Base-by-base conservation (phyloP, 1,140 invertebrate species). In the Cydia splendana region DNA sequence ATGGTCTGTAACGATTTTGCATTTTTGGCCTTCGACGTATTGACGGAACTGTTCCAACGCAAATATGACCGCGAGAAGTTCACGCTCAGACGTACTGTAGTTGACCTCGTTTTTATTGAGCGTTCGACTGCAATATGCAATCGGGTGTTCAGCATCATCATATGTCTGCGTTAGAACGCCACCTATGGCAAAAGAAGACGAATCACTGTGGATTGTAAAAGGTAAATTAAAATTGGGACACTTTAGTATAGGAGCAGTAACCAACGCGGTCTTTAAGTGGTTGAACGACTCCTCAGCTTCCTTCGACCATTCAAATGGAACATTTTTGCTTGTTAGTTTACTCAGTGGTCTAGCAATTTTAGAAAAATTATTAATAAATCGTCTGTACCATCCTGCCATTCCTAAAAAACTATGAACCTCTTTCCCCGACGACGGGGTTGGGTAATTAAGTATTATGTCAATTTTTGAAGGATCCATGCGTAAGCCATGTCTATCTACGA, bases 1-100 rank as follows among this genome's bases (percentile, higher is more conserved):
- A 38, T 75, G 74, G 69, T 94, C 92, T 1, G 91, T 93, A 51
- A 87, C 76, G 2, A 93, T 80, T 6, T 30, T 85, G 65, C 94
- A 92, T 13, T 85, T 78, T 9, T 20, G 84, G 18, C 80, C 84
- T 65, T 85, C 80, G 65, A 92, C 13, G 79, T 88, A 94, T 4
- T 77, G 69, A 38, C 79, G 65, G 69, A 53, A 76, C 12, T 75
- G 74, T 62, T 75, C 74, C 30, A 75, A 28, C 7, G 74, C 75
- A n/a, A 24, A 67, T 7, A 69, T 38, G 1, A 69, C 75, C 12
- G 38, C 65, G 13, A 76, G 75, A 9, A 34, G 5, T 34, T 69
- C 67, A 4, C 67, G 57, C 42, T 73, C 65, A 15, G 67, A 42
- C 3, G 65, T 20, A 13, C 6, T 15, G 24, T 76, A 73, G 24